These are phyloP conservation scores for human DNA, from an alignment of 2,113 vertebrate genomes.

Conservation along the genomic window GRCh38 chr3:76163501-76164000, in stretches of 20 bases:
- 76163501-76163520: neutral
- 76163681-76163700: neutral
- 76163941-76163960: neutral
- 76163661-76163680: neutral
- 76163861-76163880: neutral
- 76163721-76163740: neutral
- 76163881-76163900: neutral
- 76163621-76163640: neutral
- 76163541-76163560: neutral
- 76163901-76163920: neutral
- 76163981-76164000: neutral
- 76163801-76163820: too few species aligned
- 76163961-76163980: neutral
- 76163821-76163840: too few species aligned
- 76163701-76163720: neutral
- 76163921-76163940: neutral
- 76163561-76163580: neutral
- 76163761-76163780: neutral
- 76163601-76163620: neutral
- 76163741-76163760: neutral
- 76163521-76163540: neutral
- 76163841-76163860: neutral
- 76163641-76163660: neutral
- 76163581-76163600: neutral
- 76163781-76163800: neutral